Percentiles rank a stretch among this genome's conserved stretches.
Conservation (phyloP, 1,140 invertebrate species). For the Pentalonia nigronervosa region DNA sequence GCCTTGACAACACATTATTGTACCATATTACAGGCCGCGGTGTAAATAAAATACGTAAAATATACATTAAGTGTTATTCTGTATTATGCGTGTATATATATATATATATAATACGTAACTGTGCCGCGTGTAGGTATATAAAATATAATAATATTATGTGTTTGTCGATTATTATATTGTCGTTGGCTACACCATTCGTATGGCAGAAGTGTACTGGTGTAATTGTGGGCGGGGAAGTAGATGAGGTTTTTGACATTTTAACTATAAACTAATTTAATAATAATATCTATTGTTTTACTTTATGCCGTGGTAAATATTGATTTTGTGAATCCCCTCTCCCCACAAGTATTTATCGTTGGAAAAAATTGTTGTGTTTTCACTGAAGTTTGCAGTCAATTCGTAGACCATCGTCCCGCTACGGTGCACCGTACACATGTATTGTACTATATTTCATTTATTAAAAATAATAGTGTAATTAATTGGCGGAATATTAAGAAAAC, state of each 20-base stretch:
- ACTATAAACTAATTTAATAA: neutral
- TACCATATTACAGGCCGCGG: neutral
- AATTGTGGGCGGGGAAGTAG: neutral
- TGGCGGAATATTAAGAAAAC: neutral
- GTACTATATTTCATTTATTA: neutral
- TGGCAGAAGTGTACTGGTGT: neutral
- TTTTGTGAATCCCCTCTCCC: accelerated
- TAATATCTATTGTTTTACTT: neutral
- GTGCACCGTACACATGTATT: neutral
- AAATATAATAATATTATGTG: neutral
- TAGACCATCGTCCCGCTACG: neutral
- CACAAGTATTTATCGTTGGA: neutral
- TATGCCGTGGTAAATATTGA: neutral
- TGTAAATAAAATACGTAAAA: neutral
- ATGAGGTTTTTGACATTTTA: neutral
- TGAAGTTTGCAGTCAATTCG: neutral
- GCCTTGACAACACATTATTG: neutral
- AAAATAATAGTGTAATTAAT: neutral
- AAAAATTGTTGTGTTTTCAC: neutral
- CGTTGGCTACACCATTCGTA: no score
- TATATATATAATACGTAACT: neutral
- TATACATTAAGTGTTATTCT: neutral
- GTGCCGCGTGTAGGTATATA: neutral
- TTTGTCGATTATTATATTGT: neutral
- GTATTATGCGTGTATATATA: no score